These are phyloP conservation scores for Trematomus bernacchii DNA, from an alignment of 2,797 vertebrate genomes.

Conservation along the genomic window DNA sequence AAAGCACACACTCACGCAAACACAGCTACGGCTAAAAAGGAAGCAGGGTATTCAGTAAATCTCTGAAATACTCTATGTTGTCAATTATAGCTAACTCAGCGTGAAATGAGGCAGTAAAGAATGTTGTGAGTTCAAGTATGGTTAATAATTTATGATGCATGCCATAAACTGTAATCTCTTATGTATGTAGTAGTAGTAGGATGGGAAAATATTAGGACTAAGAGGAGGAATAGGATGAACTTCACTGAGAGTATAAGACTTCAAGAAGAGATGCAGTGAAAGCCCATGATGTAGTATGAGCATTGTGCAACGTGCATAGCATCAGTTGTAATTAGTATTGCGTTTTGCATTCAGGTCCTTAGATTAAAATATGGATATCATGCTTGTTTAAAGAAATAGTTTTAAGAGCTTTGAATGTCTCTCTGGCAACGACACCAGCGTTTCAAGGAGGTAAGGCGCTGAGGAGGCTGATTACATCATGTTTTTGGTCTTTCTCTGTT, in stretches of 20 bases:
- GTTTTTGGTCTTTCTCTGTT: conserved; percentile 67
- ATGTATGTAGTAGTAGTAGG: conserved; percentile 1
- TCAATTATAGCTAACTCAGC: neutral
- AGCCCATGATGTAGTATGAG: conserved; percentile 22
- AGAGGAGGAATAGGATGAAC: conserved; percentile 5
- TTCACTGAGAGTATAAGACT: conserved; percentile 25
- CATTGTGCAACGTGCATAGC: conserved; percentile 50
- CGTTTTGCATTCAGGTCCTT: conserved; percentile 17
- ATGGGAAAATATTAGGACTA: conserved; percentile 7
- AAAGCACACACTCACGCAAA: neutral
- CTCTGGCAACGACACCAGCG: conserved; percentile 33
- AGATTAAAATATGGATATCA: conserved; percentile 2
- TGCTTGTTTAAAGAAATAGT: conserved; percentile 26
- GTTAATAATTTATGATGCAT: conserved; percentile 12
- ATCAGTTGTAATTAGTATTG: conserved; percentile 24
- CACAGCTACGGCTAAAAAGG: neutral
- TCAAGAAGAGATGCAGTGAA: conserved; percentile 6
- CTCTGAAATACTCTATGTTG: neutral
- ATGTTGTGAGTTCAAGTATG: conserved; percentile 15
- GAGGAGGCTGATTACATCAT: conserved; percentile 59
- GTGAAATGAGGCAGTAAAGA: neutral
- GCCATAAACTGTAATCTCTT: conserved; percentile 5
- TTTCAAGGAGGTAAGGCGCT: conserved; percentile 54
- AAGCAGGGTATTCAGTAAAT: conserved; percentile 10
- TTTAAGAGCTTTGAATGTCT: conserved; percentile 13